Conservation (phyloP, 2,888 invertebrate species). For the Lepidocyrtoides sp. region DNA sequence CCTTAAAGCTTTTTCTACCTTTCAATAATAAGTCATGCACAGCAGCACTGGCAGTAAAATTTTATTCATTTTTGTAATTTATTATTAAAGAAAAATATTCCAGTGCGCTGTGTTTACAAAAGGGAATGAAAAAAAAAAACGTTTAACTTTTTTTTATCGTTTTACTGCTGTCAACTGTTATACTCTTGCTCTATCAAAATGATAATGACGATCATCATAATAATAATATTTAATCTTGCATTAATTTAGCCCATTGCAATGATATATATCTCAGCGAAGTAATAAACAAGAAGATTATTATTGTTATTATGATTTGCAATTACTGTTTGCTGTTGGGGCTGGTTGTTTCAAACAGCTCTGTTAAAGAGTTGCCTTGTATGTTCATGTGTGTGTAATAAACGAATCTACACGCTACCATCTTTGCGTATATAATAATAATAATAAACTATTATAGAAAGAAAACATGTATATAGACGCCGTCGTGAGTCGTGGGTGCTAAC, state of each 20-base stretch:
- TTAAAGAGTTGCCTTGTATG: conserved; percentile 22
- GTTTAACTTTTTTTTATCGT: conserved; percentile 14
- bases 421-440: no score
- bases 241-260: conserved; percentile 28
- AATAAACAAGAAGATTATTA: conserved; percentile 47
- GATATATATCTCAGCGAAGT: conserved; percentile 37
- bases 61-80: conserved; percentile 6
- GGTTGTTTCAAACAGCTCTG: conserved; percentile 23
- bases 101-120: no score
- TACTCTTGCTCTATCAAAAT: conserved; percentile 3
- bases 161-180: conserved; percentile 6
- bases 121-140: neutral
- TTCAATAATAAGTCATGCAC: neutral
- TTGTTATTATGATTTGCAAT: conserved; percentile 54
- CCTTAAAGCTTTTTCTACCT: neutral
- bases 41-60: neutral
- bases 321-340: conserved; percentile 13
- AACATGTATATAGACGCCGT: neutral
- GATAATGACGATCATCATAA: neutral
- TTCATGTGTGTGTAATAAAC: neutral
- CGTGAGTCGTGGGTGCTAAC: conserved; percentile 20
- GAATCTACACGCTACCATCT: no score
- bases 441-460: neutral
- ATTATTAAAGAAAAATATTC: conserved; percentile 10
- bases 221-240: conserved; percentile 44